These are phyloP conservation scores for Drosophila sordidula DNA, from an alignment of 2,888 invertebrate genomes.

Conservation along the genomic window DNA sequence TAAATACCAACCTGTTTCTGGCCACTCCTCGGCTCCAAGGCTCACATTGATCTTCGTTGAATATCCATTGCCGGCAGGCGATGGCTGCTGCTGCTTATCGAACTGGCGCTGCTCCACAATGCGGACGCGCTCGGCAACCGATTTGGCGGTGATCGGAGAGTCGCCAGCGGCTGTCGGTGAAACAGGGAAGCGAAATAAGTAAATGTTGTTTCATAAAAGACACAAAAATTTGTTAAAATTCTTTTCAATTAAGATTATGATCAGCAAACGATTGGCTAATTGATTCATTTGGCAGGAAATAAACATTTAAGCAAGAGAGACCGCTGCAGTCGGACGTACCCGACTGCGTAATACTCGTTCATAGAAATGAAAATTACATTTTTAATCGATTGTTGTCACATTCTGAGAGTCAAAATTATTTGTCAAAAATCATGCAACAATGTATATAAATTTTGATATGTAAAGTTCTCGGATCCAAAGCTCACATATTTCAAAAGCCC, in stretches of 20 bases:
- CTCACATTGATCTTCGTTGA: slow-evolving; percentile 88
- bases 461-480: too few species aligned
- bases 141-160: slow-evolving; percentile 65
- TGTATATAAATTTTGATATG: too few species aligned
- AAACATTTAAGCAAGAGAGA: too few species aligned
- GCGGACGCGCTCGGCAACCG: slow-evolving; percentile 86
- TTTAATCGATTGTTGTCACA: too few species aligned
- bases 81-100: slow-evolving; percentile 49
- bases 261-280: slow-evolving; percentile 2
- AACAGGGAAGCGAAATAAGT: slow-evolving; percentile 14
- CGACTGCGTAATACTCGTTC: too few species aligned
- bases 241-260: slow-evolving; percentile 11
- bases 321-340: too few species aligned
- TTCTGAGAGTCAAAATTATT: too few species aligned
- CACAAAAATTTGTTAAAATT: slow-evolving; percentile 8
- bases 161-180: slow-evolving; percentile 24
- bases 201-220: slow-evolving; percentile 21
- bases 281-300: slow-evolving; percentile 3
- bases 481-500: too few species aligned
- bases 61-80: slow-evolving; percentile 85
- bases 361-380: too few species aligned
- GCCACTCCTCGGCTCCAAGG: slow-evolving; percentile 79
- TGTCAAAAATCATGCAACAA: too few species aligned
- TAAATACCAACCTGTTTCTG: slow-evolving; percentile 78
- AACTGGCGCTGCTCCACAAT: slow-evolving; percentile 85